Base-by-base conservation (phyloP, 2,113 vertebrate species). In the Strix aluco region DNA sequence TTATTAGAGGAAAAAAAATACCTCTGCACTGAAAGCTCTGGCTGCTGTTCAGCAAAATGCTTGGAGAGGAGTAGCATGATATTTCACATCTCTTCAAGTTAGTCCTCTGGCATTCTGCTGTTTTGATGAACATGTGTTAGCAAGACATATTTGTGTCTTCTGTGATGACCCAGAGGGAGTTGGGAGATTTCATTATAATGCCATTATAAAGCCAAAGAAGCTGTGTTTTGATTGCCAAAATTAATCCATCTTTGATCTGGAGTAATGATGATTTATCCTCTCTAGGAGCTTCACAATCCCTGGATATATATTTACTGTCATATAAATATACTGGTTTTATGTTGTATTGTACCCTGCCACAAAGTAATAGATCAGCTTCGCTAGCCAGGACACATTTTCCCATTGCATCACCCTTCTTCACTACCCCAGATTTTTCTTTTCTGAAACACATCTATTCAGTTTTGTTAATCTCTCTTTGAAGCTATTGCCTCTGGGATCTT, bases 161-260 rank as follows among this genome's bases (percentile, higher is more conserved):
- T 90, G 44, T 11, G 3, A 8, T 67, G 54, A 90, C 78, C 75
- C 47, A 74, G 44, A 74, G 69, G 69, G 81, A 93, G 11, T 9
- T 81, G 46, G 49, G 36, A 92, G 34, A 62, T 82, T 95, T 89
- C 6, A 3, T 77, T 90, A 26, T 91, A 96, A 94, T 92, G 61
- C 20, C 69, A 91, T 94, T 96, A 91, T 65, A 88, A 96, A 95
- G 63, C 59, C 47, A 81, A 86, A 86, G 75, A 86, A 93, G 67
- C 66, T 79, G 22, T 79, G 52, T 58, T 94, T 97, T 91, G 66
- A 77, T 87, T 96, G 81, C 40, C 88, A 85, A 71, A 91, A 84
- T 94, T 95, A 97, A 96, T 92, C 75, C 88, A 52, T 80, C 70
- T 91, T 91, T 86, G 55, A 69, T 79, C 69, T 87, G 70, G 40